Conservation (phyloP, 2,797 vertebrate genomes). For the Pseudochaenichthys georgianus region DNA sequence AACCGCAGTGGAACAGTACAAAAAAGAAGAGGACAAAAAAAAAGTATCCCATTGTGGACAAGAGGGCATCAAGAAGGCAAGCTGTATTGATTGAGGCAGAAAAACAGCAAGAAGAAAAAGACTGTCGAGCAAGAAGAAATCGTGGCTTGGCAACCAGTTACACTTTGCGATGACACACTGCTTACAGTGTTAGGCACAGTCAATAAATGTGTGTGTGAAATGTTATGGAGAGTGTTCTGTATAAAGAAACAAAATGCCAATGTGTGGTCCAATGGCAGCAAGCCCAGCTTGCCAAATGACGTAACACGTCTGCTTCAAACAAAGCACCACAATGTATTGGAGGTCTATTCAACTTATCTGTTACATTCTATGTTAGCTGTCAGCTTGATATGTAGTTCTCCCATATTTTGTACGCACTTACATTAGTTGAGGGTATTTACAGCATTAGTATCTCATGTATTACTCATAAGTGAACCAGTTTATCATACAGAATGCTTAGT, state of each 20-base stretch:
- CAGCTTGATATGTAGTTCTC: neutral
- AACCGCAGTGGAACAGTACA: neutral
- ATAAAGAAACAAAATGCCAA: constrained; percentile 71
- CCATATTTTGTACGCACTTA: constrained; percentile 3
- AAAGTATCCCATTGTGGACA: constrained; percentile 22
- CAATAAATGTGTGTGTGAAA: constrained; percentile 72
- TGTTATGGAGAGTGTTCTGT: constrained; percentile 62
- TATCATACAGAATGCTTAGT: neutral
- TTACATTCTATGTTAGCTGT: constrained; percentile 4
- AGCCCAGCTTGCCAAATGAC: constrained; percentile 66
- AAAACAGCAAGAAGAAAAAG: constrained; percentile 40
- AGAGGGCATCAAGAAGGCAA: constrained; percentile 31
- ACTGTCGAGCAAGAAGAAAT: constrained; percentile 41
- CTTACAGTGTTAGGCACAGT: constrained; percentile 65
- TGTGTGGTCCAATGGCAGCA: constrained; percentile 67
- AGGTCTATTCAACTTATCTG: constrained; percentile 22
- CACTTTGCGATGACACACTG: constrained; percentile 64
- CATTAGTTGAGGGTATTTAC: neutral
- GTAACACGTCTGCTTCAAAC: constrained; percentile 62
- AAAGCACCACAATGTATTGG: constrained; percentile 43
- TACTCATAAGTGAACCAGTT: neutral
- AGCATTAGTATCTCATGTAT: neutral
- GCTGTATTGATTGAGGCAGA: constrained; percentile 34
- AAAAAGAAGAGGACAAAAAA: neutral
- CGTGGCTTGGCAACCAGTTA: constrained; percentile 54